Conservation (phyloP, 2,797 vertebrate genomes). For the Monodelphis domestica region DNA sequence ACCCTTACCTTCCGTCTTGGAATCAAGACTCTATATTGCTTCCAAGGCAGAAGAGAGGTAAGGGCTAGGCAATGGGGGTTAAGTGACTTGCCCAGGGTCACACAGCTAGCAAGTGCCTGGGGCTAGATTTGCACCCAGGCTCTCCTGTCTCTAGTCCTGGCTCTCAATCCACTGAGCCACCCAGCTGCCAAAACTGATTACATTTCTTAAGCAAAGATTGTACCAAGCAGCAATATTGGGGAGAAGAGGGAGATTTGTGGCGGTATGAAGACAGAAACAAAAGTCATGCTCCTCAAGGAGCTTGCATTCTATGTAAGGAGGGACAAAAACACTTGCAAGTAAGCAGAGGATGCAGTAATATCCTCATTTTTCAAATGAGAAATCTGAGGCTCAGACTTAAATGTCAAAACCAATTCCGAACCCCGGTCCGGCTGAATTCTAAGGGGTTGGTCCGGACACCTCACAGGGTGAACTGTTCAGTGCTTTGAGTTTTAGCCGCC, state of each 20-base stretch:
- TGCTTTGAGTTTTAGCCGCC: background rate
- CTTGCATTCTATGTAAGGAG: background rate
- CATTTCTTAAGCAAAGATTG: background rate
- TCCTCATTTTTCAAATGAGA: background rate
- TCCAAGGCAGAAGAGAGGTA: too few species aligned
- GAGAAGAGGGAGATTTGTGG: background rate
- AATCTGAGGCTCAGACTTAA: background rate
- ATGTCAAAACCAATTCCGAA: background rate
- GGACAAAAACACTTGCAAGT: background rate
- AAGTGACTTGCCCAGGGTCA: too few species aligned
- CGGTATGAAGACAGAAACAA: background rate
- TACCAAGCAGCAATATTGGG: background rate
- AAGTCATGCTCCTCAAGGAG: background rate
- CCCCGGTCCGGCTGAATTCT: background rate
- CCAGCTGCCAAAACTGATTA: too few species aligned
- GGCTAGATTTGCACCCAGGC: too few species aligned
- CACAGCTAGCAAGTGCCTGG: too few species aligned
- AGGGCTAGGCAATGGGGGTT: too few species aligned
- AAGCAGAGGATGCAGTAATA: background rate
- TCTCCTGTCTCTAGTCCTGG: too few species aligned
- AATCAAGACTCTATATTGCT: too few species aligned
- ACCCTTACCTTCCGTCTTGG: too few species aligned
- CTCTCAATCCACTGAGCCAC: too few species aligned
- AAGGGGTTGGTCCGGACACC: background rate
- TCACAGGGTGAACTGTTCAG: background rate